phyloP scores from a whole-genome alignment of 2,797 vertebrate species.

The Xiphophorus birchmanni region DNA sequence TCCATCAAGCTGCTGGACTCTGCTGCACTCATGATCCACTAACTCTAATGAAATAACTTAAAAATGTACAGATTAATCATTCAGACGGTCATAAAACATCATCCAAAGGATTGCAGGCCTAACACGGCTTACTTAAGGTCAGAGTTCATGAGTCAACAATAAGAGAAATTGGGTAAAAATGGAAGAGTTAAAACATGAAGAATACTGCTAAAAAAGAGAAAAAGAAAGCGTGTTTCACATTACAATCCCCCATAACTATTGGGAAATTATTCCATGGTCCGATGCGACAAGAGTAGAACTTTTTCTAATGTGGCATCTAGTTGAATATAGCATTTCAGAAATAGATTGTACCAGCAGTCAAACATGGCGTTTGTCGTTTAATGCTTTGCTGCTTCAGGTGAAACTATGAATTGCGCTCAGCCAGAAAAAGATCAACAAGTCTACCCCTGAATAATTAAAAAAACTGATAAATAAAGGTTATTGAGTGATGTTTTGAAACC shows the following conservation, averaged over 20 bases:
- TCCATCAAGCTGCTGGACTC: background rate
- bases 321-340: background rate
- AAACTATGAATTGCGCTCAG: background rate
- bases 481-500: background rate
- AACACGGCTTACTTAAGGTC: background rate
- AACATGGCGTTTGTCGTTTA: background rate
- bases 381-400: background rate
- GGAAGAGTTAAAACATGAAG: background rate
- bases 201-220: background rate
- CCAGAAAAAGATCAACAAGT: background rate
- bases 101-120: background rate
- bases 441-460: background rate
- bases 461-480: background rate
- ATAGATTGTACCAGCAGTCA: background rate
- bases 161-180: background rate
- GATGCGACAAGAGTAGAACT: background rate
- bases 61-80: background rate
- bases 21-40: background rate
- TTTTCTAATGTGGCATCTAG: background rate
- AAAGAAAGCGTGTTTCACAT: background rate
- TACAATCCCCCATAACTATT: background rate
- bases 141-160: background rate
- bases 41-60: background rate
- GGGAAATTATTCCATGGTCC: background rate
- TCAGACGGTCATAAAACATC: background rate